Evolutionary conservation across 23 tunicate species (phyloP).

Genomic region (Trididemnum clinides): DNA sequence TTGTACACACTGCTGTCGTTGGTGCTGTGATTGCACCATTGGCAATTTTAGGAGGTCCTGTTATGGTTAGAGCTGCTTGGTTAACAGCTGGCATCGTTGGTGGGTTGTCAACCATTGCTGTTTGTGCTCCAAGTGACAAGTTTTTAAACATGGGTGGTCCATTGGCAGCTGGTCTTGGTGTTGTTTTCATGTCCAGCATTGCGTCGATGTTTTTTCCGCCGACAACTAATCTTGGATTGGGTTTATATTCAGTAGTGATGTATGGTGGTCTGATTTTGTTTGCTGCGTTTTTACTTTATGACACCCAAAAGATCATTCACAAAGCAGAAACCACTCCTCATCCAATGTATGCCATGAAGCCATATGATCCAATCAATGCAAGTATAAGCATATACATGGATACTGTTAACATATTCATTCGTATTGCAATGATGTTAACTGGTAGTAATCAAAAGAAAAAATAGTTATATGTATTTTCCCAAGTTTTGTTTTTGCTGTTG

Average conservation of each 20-base stretch:
- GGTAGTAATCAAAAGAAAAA: conserved; percentile 26
- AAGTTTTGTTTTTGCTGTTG: no score
- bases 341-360: conserved; percentile 58
- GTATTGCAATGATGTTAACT: conserved; percentile 93
- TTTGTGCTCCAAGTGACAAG: conserved; percentile 95
- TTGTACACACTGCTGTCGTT: conserved; percentile 80
- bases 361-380: conserved; percentile 93
- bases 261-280: conserved; percentile 94
- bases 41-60: conserved; percentile 88
- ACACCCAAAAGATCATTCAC: conserved; percentile 81
- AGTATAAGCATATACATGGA: conserved; percentile 98
- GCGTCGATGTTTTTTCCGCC: conserved; percentile 92
- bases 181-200: conserved; percentile 91
- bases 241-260: conserved; percentile 81
- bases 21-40: conserved; percentile 98
- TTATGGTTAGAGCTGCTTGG: conserved; percentile 94
- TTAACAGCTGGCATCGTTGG: conserved; percentile 97
- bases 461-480: no score
- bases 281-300: conserved; percentile 83
- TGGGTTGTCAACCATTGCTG: conserved; percentile 83
- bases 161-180: conserved; percentile 95
- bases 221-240: conserved; percentile 75
- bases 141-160: conserved; percentile 91
- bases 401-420: conserved; percentile 84
- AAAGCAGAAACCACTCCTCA: conserved; percentile 75